Conservation (phyloP, 2,113 vertebrate genomes). For the Fregetta grallaria region DNA sequence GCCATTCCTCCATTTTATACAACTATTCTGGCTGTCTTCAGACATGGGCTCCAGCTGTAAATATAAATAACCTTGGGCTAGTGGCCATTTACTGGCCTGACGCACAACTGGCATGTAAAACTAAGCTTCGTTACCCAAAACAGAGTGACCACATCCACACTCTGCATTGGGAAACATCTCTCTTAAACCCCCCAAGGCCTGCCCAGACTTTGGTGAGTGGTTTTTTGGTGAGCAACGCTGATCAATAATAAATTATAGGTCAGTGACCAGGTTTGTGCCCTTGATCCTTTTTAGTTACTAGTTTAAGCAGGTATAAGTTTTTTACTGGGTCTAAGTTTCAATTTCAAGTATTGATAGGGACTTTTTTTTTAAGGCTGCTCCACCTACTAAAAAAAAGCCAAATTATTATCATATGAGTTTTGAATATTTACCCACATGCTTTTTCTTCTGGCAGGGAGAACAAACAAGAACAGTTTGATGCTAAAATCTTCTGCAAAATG, state of each 20-base stretch:
- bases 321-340: background rate
- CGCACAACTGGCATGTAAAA: background rate
- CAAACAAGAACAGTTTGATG: background rate
- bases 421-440: background rate
- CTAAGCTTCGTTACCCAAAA: background rate
- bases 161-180: background rate
- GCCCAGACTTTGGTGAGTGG: background rate
- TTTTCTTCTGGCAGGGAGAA: background rate
- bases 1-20: background rate
- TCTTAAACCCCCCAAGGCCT: background rate
- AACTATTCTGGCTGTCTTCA: background rate
- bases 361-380: background rate
- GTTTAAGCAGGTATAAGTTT: background rate
- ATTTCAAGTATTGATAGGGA: background rate
- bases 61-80: background rate
- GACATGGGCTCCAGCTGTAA: background rate
- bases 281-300: background rate
- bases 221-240: background rate
- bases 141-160: background rate
- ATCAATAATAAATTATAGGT: background rate
- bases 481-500: background rate
- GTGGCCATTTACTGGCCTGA: background rate
- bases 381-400: background rate
- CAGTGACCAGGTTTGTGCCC: background rate
- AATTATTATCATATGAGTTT: background rate